A percentile compares a stretch with the other conserved stretches of the same genome.
Evolutionary conservation across 2,113 vertebrate genomes (phyloP).

Genomic region (Megaceryle maxima): DNA sequence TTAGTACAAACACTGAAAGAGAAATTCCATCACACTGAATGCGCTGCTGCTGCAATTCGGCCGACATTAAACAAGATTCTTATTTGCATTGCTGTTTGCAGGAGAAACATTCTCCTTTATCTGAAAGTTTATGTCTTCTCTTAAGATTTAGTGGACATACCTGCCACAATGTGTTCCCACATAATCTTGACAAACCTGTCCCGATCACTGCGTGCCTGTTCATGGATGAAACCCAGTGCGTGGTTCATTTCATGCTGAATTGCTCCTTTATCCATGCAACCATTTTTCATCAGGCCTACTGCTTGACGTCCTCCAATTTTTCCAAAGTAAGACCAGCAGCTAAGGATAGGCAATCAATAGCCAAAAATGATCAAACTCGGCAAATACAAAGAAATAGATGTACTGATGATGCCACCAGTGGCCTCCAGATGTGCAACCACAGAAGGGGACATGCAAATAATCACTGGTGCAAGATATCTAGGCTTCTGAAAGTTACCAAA

Average conservation of each 20-base stretch:
- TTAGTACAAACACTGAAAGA: neutral
- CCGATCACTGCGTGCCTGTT: constrained; percentile 75
- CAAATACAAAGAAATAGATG: neutral
- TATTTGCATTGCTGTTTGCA: neutral
- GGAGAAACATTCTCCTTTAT: neutral
- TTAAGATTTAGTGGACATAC: constrained; percentile 34
- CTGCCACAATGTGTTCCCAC: constrained; percentile 68
- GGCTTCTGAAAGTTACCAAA: neutral
- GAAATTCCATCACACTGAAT: neutral
- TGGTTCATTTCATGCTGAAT: constrained; percentile 80
- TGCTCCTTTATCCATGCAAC: constrained; percentile 68
- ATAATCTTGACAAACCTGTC: constrained; percentile 72
- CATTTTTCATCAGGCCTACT: constrained; percentile 58
- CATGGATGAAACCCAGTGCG: constrained; percentile 75
- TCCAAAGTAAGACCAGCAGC: constrained; percentile 77
- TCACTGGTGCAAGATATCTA: neutral
- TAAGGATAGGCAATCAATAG: constrained; percentile 21
- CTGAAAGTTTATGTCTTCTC: neutral
- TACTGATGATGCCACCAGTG: neutral
- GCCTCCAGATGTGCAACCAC: neutral
- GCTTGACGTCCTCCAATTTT: constrained; percentile 52
- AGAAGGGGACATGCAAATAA: neutral
- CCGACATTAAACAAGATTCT: neutral
- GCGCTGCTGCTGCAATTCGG: neutral
- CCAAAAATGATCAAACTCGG: neutral